These are phyloP conservation scores for Scomber japonicus DNA, from an alignment of 2,113 vertebrate genomes.

Conservation along the genomic window DNA sequence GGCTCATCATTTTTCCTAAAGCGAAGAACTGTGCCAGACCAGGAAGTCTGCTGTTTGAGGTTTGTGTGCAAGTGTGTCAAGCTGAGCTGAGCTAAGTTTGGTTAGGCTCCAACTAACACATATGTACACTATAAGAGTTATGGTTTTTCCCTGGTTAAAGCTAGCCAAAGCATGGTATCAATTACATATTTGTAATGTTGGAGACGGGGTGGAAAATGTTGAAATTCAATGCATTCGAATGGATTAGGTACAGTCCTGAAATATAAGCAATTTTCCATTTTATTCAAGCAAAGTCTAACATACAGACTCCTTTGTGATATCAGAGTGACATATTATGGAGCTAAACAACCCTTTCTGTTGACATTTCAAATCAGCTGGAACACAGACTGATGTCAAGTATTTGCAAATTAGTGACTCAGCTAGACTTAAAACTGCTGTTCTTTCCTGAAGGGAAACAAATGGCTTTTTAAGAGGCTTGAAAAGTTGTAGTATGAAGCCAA, in stretches of 20 bases:
- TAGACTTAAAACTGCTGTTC: conserved; percentile 44
- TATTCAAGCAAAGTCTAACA: conserved; percentile 23
- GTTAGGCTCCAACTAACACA: conserved; percentile 32
- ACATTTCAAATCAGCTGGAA: conserved; percentile 57
- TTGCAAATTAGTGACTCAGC: conserved; percentile 54
- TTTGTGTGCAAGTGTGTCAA: conserved; percentile 48
- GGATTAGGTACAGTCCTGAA: conserved; percentile 24
- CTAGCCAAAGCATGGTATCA: conserved; percentile 49
- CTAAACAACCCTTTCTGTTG: conserved; percentile 29
- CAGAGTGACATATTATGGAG: conserved; percentile 25
- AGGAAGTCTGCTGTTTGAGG: conserved; percentile 36
- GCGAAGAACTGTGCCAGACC: conserved; percentile 16
- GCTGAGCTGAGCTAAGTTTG: conserved; percentile 36
- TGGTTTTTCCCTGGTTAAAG: conserved; percentile 16
- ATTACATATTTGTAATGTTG: conserved; percentile 26
- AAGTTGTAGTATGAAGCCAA: conserved; percentile 18
- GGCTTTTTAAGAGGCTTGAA: conserved; percentile 38
- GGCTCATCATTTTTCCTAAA: conserved; percentile 27
- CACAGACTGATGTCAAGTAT: conserved; percentile 33
- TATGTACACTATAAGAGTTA: conserved; percentile 45
- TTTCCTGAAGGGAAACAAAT: conserved; percentile 46
- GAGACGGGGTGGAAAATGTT: conserved; percentile 43
- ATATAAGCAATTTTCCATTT: conserved; percentile 40
- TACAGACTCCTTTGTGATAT: conserved; percentile 42
- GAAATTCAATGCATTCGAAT: conserved; percentile 39